Base-by-base conservation (phyloP, 2,888 invertebrate genomes). In the Escarpia spicata region DNA sequence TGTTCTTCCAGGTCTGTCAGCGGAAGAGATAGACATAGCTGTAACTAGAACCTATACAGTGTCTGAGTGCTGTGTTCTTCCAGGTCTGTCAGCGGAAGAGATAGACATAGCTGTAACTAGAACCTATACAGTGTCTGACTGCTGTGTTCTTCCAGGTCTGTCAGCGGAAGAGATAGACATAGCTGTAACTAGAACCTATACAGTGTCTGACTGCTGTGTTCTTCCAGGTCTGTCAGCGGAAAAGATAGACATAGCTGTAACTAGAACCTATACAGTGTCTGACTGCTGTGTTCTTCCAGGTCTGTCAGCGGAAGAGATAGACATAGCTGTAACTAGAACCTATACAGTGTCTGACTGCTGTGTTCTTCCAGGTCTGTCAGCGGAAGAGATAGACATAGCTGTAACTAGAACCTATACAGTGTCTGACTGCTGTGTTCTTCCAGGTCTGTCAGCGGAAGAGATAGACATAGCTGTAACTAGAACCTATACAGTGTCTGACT, bases 371-470 rank as follows among this genome's bases (percentile, higher is more conserved):
- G n/a, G n/a, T n/a, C n/a, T n/a, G n/a, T n/a, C n/a, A n/a, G n/a
- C n/a, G n/a, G n/a, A n/a, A n/a, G n/a, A n/a, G n/a, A n/a, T 12
- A 52, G 1, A 0, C 12, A 10, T 12, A 52, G 12, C 52, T 52
- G 52, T 52, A 52, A 8, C 12, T 52, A 12, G 12, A 3, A 9
- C 52, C 52, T 12, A 52, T 37, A 37, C 37, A 37, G 37, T 91
- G 31, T 60, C 19, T 60, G 31, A 19, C 44, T 45, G 44, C 31
- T 43, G 8, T 3, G n/a, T 31, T 52, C 6, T 92, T 92, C 4
- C 92, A 95, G 95, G 95, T 89, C 93, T 96, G 43, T 95, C 96
- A 31, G 94, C 94, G 92, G 95, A 95, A 92, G 96, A 96, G 93
- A 95, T 96, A 45, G 95, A 95, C 43, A 58, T 95, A 6, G 96